phyloP scores from a whole-genome alignment of 2,797 vertebrate genomes.

The Peromyscus nudipes region DNA sequence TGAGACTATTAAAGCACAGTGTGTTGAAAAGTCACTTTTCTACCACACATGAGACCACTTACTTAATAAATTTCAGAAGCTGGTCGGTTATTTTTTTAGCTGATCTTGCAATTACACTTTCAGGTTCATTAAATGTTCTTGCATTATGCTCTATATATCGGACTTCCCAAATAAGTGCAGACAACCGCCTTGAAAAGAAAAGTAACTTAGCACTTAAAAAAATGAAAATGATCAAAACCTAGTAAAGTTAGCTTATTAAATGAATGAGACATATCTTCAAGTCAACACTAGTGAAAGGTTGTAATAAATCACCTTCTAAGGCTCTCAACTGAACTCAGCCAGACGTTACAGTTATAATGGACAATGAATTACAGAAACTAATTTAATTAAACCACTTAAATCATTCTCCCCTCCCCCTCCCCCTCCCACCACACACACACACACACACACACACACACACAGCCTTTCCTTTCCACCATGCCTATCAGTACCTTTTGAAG shows the following conservation, averaged over 20 bases:
- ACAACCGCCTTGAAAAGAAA: constrained; percentile 92
- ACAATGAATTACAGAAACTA: not conserved
- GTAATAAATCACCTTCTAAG: not conserved
- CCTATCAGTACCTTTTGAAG: not conserved
- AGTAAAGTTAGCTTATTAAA: not conserved
- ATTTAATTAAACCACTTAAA: constrained; percentile 9
- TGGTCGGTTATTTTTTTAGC: constrained; percentile 96
- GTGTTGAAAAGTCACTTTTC: not conserved
- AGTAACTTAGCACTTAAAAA: constrained; percentile 47
- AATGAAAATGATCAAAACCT: constrained; percentile 28
- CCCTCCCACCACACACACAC: not conserved
- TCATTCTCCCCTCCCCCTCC: not conserved
- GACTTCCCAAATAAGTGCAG: constrained; percentile 97
- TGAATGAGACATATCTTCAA: not conserved
- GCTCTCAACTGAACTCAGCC: not conserved
- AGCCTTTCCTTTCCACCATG: not conserved
- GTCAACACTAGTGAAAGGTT: not conserved
- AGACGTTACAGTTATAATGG: not conserved
- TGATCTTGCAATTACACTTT: constrained; percentile 95
- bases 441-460: not conserved
- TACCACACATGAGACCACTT: constrained; percentile 80
- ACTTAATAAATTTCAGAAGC: constrained; percentile 97
- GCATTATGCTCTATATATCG: constrained; percentile 97
- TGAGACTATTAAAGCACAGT: not conserved
- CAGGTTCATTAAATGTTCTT: constrained; percentile 97